Base-by-base conservation (phyloP, 2,888 invertebrate genomes). In the Reticulitermes lucifugus region DNA sequence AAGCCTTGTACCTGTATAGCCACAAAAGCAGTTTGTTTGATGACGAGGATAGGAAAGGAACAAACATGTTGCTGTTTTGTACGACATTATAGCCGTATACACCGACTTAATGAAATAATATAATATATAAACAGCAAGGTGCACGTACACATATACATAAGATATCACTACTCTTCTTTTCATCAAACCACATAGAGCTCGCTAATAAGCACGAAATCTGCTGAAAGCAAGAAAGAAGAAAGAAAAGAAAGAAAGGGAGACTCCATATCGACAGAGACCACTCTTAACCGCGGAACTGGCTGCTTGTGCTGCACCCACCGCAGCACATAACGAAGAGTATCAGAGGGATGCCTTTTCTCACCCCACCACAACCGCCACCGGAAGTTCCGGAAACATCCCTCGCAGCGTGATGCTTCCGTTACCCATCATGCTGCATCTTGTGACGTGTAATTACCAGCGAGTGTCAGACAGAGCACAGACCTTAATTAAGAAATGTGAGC, bases 301-400 rank as follows among this genome's bases (percentile, higher is more conserved):
- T 41, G 73, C 70, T 29, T 6, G 29, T 25, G 25, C 70, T 70
- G 29, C 29, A 29, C 3, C 21, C 41, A 73, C 29, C 12, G 71
- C 29, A 35, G 3, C 10, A 10, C 70, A 70, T 14, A 4, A 14
- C 70, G 46, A 46, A 12, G 46, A 46, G 46, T 46, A 46, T 46
- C 46, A 35, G 10, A 22, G 21, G 73, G 21, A 73, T 41, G 41
- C 18, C 41, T 18, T 41, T 70, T 73, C 73, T 73, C 73, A 9
- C 41, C 10, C 79, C 55, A 51, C 59, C 46, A 59, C 79, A 29
- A 59, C 79, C 55, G 29, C 55, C 25, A 51, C 79, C 79, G 79
- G 79, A 79, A 79, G 79, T 59, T 51, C 79, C 79, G 79, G 79
- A 79, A 79, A 79, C 79, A 51, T 18, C 79, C 65, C 55, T 79